Conservation (phyloP, 2,888 invertebrate species). For the Drosophila niveifrons region DNA sequence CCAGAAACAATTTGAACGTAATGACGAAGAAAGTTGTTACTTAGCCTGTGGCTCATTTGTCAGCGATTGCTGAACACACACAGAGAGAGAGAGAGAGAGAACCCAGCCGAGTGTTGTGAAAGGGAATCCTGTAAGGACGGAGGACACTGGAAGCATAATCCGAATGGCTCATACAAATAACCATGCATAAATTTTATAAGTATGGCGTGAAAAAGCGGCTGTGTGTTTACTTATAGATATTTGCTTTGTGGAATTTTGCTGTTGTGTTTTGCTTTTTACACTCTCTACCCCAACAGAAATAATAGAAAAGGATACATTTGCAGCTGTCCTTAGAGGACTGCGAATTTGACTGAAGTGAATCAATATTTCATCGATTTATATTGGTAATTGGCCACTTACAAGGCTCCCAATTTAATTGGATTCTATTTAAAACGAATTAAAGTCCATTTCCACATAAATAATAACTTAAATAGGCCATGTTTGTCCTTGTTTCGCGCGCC, state of each 20-base stretch:
- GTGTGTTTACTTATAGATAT: constrained; percentile 57
- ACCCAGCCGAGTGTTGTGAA: constrained; percentile 8
- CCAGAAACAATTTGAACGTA: constrained; percentile 78
- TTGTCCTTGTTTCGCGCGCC: neutral
- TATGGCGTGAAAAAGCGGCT: constrained; percentile 59
- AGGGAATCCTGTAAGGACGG: neutral
- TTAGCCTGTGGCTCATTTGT: constrained; percentile 80
- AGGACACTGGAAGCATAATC: constrained; percentile 53
- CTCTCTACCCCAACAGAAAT: neutral
- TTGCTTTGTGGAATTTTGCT: constrained; percentile 46
- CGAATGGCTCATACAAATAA: constrained; percentile 65
- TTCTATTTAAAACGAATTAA: constrained; percentile 2
- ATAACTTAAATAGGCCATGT: neutral
- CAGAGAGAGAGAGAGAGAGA: neutral
- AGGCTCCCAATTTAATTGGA: neutral
- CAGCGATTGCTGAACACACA: constrained; percentile 66
- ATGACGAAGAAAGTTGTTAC: constrained; percentile 81
- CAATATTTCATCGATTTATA: constrained; percentile 12
- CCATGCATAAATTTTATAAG: constrained; percentile 72
- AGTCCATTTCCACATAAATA: neutral
- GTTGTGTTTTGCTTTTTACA: constrained; percentile 26
- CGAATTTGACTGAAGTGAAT: constrained; percentile 3
- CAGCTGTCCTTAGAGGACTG: neutral
- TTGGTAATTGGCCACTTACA: neutral
- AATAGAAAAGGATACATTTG: constrained; percentile 17